phyloP scores from a whole-genome alignment of 23 tunicate species.

The Halocynthia roretzi region DNA sequence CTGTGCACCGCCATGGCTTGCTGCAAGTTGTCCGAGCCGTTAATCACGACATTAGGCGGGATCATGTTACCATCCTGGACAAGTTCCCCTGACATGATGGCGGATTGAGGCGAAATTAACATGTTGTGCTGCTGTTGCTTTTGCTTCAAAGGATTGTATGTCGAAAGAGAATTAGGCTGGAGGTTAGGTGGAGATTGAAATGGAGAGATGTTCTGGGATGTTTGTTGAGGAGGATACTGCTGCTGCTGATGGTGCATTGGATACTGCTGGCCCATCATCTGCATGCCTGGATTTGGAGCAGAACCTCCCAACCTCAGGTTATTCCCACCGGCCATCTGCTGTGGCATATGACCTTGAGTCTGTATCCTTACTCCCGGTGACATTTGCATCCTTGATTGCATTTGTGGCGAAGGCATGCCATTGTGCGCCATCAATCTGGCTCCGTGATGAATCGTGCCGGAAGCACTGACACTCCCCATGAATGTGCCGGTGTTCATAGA shows the following conservation, averaged over 20 bases:
- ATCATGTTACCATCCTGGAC: slow-evolving; percentile 6
- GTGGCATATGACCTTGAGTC: neutral
- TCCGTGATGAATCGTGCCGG: slow-evolving; percentile 25
- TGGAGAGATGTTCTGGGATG: neutral
- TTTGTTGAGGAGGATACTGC: slow-evolving; percentile 34
- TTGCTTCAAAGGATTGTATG: slow-evolving; percentile 6
- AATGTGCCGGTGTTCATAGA: neutral
- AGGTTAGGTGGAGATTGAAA: slow-evolving; percentile 28
- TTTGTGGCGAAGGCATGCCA: slow-evolving; percentile 18
- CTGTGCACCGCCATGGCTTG: slow-evolving; percentile 8
- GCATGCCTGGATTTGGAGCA: slow-evolving; percentile 13
- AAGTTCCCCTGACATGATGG: neutral
- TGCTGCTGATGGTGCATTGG: slow-evolving; percentile 27
- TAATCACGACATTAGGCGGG: slow-evolving; percentile 20
- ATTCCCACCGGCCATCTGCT: neutral
- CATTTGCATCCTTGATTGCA: slow-evolving; percentile 13
- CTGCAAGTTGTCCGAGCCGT: slow-evolving; percentile 18
- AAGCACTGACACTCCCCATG: neutral
- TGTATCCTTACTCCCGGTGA: slow-evolving; percentile 1
- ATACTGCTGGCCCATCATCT: slow-evolving; percentile 17
- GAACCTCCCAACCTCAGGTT: slow-evolving; percentile 17
- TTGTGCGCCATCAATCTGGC: slow-evolving; percentile 15
- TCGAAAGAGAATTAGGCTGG: slow-evolving; percentile 1
- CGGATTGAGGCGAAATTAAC: slow-evolving; percentile 7
- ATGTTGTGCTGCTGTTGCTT: slow-evolving; percentile 18